These are phyloP conservation scores for Bovichtus variegatus DNA, from an alignment of 2,797 vertebrate genomes.

Conservation along the genomic window DNA sequence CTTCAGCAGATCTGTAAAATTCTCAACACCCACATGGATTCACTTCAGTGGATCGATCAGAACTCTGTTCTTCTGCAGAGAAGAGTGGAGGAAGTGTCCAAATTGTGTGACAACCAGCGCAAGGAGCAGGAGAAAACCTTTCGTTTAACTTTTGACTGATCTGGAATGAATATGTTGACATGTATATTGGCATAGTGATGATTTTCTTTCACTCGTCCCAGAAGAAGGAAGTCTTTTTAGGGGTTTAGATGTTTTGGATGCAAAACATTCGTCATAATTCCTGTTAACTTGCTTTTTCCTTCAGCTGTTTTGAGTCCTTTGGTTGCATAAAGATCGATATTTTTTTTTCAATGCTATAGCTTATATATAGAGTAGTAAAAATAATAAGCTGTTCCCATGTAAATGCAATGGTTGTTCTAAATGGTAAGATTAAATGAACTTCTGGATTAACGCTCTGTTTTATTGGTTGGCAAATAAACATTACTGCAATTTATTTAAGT, in stretches of 20 bases:
- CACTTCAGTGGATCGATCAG: slow-evolving; percentile 94
- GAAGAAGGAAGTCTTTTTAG: not conserved
- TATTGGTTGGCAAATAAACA: not conserved
- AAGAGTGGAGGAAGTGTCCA: slow-evolving; percentile 95
- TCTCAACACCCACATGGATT: slow-evolving; percentile 94
- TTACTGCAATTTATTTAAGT: not conserved
- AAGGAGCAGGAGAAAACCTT: slow-evolving; percentile 96
- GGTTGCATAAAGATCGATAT: slow-evolving; percentile 39
- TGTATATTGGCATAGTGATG: not conserved
- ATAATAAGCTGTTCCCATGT: slow-evolving; percentile 24
- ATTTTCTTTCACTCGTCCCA: slow-evolving; percentile 1
- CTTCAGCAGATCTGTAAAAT: slow-evolving; percentile 95
- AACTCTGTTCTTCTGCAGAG: slow-evolving; percentile 95
- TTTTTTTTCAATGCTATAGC: slow-evolving; percentile 33
- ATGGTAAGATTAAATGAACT: slow-evolving; percentile 62
- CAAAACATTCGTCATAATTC: slow-evolving; percentile 13
- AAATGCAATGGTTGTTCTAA: slow-evolving; percentile 49
- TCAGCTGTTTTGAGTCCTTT: not conserved
- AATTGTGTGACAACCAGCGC: slow-evolving; percentile 91
- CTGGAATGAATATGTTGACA: not conserved
- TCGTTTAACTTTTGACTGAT: slow-evolving; percentile 90
- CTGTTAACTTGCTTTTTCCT: not conserved
- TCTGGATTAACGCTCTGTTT: slow-evolving; percentile 34
- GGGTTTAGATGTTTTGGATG: not conserved
- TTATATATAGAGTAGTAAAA: slow-evolving; percentile 42